Evolutionary conservation across 2,113 vertebrate genomes (phyloP).

Genomic region (Orthonyx spaldingii): DNA sequence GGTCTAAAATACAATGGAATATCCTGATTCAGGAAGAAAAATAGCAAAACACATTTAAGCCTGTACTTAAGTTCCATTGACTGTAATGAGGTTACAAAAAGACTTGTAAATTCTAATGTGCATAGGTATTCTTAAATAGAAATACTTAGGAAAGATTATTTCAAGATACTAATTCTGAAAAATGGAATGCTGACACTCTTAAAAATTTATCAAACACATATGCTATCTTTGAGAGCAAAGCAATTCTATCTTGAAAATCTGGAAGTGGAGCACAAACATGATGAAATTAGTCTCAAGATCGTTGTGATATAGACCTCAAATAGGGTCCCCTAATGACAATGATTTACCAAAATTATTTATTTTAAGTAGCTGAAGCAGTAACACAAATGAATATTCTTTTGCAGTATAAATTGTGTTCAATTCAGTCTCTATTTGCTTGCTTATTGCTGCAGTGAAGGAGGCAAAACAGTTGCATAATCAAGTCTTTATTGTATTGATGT

Average conservation of each 20-base stretch:
- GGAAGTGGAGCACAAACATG: background rate
- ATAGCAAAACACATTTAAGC: background rate
- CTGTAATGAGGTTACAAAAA: background rate
- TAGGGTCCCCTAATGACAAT: background rate
- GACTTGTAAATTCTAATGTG: background rate
- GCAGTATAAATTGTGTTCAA: background rate
- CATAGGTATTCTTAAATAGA: background rate
- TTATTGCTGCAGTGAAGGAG: background rate
- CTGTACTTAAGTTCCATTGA: background rate
- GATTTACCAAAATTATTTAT: background rate
- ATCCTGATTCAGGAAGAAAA: background rate
- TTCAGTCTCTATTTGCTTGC: constrained; percentile 3
- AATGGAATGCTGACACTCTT: background rate
- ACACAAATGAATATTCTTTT: background rate
- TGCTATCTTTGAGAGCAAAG: background rate
- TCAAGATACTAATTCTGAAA: background rate
- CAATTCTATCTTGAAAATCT: background rate
- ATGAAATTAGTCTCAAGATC: background rate
- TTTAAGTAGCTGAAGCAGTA: constrained; percentile 4
- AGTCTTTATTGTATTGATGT: constrained; percentile 25
- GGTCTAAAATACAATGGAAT: background rate
- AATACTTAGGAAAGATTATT: background rate
- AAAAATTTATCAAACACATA: background rate
- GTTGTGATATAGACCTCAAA: background rate
- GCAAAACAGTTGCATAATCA: constrained; percentile 21